phyloP scores from a whole-genome alignment of 64 coral and sea anemone species.

The Porites australiensis region DNA sequence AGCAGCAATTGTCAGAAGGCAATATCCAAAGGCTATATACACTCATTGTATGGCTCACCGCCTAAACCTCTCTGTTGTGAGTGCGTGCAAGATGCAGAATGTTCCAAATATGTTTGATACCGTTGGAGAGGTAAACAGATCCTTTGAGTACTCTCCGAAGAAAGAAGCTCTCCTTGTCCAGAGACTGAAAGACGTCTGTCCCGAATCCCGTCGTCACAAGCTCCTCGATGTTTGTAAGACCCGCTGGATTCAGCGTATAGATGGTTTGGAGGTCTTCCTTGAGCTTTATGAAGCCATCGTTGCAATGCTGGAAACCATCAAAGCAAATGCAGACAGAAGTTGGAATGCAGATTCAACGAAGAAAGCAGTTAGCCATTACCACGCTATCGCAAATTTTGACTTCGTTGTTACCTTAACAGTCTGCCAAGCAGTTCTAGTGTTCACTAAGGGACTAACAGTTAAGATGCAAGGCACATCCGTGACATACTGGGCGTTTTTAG shows the following conservation, averaged over 20 bases:
- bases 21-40: slow-evolving; percentile 89
- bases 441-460: slow-evolving; percentile 77
- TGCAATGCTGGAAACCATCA: slow-evolving; percentile 76
- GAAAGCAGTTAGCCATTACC: slow-evolving; percentile 83
- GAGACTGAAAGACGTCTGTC: slow-evolving; percentile 53
- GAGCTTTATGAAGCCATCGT: slow-evolving; percentile 79
- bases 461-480: slow-evolving; percentile 86
- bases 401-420: slow-evolving; percentile 79
- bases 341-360: slow-evolving; percentile 86
- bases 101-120: slow-evolving; percentile 82
- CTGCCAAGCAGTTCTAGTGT: slow-evolving; percentile 75
- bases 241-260: slow-evolving; percentile 81
- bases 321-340: slow-evolving; percentile 83
- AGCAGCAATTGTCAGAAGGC: slow-evolving; percentile 60
- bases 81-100: slow-evolving; percentile 80
- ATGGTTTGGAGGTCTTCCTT: slow-evolving; percentile 76
- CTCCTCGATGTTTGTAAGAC: slow-evolving; percentile 85
- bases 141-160: slow-evolving; percentile 88
- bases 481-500: slow-evolving; percentile 62
- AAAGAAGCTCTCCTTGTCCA: slow-evolving; percentile 84
- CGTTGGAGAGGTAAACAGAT: slow-evolving; percentile 82
- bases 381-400: slow-evolving; percentile 78
- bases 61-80: slow-evolving; percentile 84
- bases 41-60: slow-evolving; percentile 75
- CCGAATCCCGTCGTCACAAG: slow-evolving; percentile 50